These are phyloP conservation scores for Grammomys dolichurus DNA, from an alignment of 2,113 vertebrate genomes.

Conservation along the genomic window DNA sequence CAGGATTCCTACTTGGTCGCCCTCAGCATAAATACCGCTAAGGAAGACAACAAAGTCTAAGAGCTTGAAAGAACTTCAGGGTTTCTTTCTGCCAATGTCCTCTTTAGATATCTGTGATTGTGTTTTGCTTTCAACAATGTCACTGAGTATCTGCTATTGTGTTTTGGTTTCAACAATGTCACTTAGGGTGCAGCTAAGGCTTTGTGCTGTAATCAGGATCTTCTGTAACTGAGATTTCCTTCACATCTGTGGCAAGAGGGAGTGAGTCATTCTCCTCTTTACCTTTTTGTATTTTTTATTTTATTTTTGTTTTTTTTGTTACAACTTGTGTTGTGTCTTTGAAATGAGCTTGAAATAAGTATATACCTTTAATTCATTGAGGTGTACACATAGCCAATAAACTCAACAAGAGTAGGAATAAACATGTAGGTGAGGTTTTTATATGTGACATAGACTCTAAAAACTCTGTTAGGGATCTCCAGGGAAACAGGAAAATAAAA, in stretches of 20 bases:
- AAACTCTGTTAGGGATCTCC: not conserved
- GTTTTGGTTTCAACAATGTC: not conserved
- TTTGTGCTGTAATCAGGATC: not conserved
- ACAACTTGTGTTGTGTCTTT: not conserved
- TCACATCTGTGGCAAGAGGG: not conserved
- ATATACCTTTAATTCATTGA: not conserved
- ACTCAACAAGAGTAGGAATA: not conserved
- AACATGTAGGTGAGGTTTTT: not conserved
- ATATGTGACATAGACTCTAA: not conserved
- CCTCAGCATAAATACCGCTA: not conserved
- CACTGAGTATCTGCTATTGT: not conserved
- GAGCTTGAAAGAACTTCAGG: not conserved
- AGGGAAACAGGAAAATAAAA: not conserved
- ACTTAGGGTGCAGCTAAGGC: not conserved
- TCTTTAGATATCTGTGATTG: not conserved
- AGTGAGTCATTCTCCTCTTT: not conserved
- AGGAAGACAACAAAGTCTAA: not conserved
- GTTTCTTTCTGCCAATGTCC: not conserved
- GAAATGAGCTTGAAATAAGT: constrained; percentile 27
- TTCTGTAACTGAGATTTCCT: not conserved
- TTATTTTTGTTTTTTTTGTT: not conserved
- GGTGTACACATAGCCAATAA: not conserved
- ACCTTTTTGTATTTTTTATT: too few relatives aligned
- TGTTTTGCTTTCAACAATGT: not conserved
- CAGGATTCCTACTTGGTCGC: not conserved